Conservation (phyloP, 1,140 invertebrate species). For the Notospermus geniculatus region DNA sequence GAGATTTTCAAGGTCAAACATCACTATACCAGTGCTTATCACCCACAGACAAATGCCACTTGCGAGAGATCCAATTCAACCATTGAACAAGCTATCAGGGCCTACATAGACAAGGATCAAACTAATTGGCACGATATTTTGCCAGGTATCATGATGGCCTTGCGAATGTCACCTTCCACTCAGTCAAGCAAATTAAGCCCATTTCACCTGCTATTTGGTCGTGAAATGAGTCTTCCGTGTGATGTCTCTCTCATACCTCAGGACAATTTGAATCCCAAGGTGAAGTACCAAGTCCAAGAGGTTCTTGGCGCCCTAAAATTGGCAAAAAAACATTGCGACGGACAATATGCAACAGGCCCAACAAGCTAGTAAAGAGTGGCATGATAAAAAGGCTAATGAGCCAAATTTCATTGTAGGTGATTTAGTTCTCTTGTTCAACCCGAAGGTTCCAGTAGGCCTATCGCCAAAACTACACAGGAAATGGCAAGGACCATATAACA, state of each 20-base stretch:
- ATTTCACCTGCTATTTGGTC: constrained; percentile 20
- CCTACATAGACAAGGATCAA: constrained; percentile 22
- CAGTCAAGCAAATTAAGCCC: constrained; percentile 19
- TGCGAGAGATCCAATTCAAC: constrained; percentile 21
- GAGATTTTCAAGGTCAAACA: constrained; percentile 29
- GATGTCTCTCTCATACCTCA: constrained; percentile 14
- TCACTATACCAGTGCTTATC: constrained; percentile 27
- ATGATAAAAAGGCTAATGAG: constrained; percentile 19
- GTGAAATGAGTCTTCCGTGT: constrained; percentile 21
- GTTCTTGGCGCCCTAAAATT: constrained; percentile 13
- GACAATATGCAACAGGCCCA: constrained; percentile 18
- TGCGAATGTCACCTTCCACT: constrained; percentile 18
- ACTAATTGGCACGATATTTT: constrained; percentile 14
- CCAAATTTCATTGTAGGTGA: constrained; percentile 13
- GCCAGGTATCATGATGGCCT: constrained; percentile 21
- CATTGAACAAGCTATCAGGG: constrained; percentile 15
- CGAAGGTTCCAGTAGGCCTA: constrained; percentile 6
- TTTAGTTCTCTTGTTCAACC: constrained; percentile 11
- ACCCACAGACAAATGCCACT: constrained; percentile 30
- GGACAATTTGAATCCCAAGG: constrained; percentile 7
- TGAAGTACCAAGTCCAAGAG: constrained; percentile 8
- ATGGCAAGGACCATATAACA: constrained; percentile 20
- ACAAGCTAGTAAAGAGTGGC: constrained; percentile 8
- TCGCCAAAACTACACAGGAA: constrained; percentile 15
- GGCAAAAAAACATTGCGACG: constrained; percentile 14